These are phyloP conservation scores for Ophion obscuratus DNA, from an alignment of 2,888 invertebrate genomes.

Conservation along the genomic window DNA sequence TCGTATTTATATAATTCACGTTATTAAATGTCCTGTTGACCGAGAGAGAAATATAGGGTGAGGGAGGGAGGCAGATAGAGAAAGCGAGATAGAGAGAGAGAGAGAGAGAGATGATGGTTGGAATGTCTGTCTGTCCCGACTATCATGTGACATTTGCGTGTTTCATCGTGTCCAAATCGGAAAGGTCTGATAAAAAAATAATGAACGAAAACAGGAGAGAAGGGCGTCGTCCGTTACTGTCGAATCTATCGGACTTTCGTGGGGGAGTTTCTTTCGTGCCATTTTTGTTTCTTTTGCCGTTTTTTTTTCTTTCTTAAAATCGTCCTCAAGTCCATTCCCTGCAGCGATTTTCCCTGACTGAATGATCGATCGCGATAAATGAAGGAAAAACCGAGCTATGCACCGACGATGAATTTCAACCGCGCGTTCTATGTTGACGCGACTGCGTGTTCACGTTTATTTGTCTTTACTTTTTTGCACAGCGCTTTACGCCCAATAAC, in stretches of 20 bases:
- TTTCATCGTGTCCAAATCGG: slow-evolving; percentile 3
- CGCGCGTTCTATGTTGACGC: not conserved
- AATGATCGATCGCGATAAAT: slow-evolving; percentile 45
- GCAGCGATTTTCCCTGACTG: slow-evolving; percentile 66
- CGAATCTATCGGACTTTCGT: slow-evolving; percentile 12
- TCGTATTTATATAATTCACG: slow-evolving; percentile 76
- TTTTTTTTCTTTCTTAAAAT: slow-evolving; percentile 20
- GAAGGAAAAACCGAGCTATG: slow-evolving; percentile 23
- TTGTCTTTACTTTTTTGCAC: slow-evolving; percentile 65
- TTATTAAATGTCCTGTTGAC: slow-evolving; percentile 75
- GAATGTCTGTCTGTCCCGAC: slow-evolving; percentile 81
- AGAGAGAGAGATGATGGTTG: slow-evolving; percentile 73
- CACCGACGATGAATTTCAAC: slow-evolving; percentile 25
- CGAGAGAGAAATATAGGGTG: slow-evolving; percentile 58
- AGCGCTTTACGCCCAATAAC: slow-evolving; percentile 70
- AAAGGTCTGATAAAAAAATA: slow-evolving; percentile 12
- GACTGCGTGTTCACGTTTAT: slow-evolving; percentile 28
- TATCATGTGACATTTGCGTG: slow-evolving; percentile 67
- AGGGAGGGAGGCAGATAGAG: slow-evolving; percentile 61
- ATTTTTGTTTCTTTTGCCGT: slow-evolving; percentile 20
- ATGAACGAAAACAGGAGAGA: not conserved
- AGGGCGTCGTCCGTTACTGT: not conserved
- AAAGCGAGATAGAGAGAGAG: slow-evolving; percentile 33
- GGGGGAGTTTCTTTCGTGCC: not conserved
- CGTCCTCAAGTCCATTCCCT: slow-evolving; percentile 26